These are phyloP conservation scores for Bergia sp. DNA, from an alignment of 92 coral and sea anemone genomes.

Conservation along the genomic window DNA sequence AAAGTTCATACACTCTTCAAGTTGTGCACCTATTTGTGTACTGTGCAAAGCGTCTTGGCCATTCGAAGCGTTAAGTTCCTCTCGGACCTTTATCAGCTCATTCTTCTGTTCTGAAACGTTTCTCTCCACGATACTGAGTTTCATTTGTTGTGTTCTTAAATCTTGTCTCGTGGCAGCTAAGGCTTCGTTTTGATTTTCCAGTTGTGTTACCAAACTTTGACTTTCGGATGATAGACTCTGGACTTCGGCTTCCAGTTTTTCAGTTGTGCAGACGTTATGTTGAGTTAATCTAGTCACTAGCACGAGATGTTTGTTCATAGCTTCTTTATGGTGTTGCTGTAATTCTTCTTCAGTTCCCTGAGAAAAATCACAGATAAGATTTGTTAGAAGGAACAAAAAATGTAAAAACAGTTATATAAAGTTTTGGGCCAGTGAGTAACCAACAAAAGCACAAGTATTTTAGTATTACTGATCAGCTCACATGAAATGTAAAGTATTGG, in stretches of 20 bases:
- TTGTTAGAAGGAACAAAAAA: not conserved
- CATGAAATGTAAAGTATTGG: too few relatives aligned
- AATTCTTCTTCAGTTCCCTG: constrained; percentile 57
- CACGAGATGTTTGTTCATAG: constrained; percentile 33
- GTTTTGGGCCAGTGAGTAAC: not conserved
- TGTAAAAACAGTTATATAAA: not conserved
- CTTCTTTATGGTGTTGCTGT: constrained; percentile 48
- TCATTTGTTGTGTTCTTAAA: constrained; percentile 48
- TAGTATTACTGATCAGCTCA: too few relatives aligned
- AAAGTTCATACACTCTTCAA: constrained; percentile 28
- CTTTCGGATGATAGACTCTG: not conserved
- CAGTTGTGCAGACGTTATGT: not conserved
- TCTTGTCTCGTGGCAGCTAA: constrained; percentile 33
- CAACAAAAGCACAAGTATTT: not conserved
- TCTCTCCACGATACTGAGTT: constrained; percentile 46
- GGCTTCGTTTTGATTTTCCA: not conserved
- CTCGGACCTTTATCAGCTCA: not conserved
- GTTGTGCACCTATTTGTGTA: constrained; percentile 10
- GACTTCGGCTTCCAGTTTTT: not conserved
- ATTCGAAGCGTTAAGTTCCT: not conserved
- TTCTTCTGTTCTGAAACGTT: constrained; percentile 41
- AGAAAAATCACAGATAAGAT: not conserved
- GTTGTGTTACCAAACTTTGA: not conserved
- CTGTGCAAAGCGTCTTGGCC: not conserved
- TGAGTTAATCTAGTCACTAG: constrained; percentile 34